Conservation (phyloP, 2,888 invertebrate species). For the Acleris holmiana region DNA sequence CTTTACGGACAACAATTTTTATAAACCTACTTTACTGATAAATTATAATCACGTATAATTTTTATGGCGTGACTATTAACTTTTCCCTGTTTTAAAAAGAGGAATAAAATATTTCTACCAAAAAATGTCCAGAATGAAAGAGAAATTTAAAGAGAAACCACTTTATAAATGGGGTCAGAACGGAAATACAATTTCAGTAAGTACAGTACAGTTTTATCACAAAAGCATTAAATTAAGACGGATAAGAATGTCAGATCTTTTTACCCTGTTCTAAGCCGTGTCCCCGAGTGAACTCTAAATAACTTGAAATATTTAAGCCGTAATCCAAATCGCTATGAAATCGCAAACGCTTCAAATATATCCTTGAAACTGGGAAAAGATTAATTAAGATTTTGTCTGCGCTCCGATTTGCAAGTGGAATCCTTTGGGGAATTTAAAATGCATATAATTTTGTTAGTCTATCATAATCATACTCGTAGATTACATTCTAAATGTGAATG, state of each 20-base stretch:
- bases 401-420: conserved; percentile 14
- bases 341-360: conserved; percentile 35
- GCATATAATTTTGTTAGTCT: not conserved
- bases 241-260: conserved; percentile 33
- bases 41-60: too few species aligned
- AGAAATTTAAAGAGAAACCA: not conserved
- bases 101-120: too few species aligned
- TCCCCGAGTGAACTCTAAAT: conserved; percentile 28
- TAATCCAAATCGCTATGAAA: conserved; percentile 40
- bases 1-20: too few species aligned
- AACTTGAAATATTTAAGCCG: conserved; percentile 37
- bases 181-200: conserved; percentile 38
- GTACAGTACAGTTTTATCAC: conserved; percentile 26
- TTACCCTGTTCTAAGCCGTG: conserved; percentile 33
- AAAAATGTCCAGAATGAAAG: not conserved
- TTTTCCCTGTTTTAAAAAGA: too few species aligned
- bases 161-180: conserved; percentile 21
- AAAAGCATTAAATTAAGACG: conserved; percentile 34
- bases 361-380: conserved; percentile 34
- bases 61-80: too few species aligned
- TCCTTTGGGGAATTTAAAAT: conserved; percentile 7
- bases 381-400: conserved; percentile 36
- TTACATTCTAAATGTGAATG: conserved; percentile 6
- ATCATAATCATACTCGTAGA: not conserved
- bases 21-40: too few species aligned